phyloP scores from a whole-genome alignment of 2,888 invertebrate genomes.

The Desoria tigrina region DNA sequence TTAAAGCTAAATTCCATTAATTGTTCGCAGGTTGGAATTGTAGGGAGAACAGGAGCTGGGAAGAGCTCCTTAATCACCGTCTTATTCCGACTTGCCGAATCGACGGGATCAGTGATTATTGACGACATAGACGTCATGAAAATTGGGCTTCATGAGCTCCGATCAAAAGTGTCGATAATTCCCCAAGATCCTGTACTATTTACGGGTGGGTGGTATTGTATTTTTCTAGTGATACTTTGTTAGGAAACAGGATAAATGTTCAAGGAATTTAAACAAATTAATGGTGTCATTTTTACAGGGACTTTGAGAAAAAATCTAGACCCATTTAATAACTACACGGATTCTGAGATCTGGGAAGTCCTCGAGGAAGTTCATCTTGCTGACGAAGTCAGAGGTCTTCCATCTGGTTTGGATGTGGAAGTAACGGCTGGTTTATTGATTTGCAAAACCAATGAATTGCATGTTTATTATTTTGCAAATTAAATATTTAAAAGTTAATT shows the following conservation, averaged over 20 bases:
- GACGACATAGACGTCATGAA: slow-evolving; percentile 63
- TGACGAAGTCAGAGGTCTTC: slow-evolving; percentile 30
- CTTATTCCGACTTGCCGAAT: slow-evolving; percentile 69
- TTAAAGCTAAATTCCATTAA: not conserved
- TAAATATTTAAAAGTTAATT: too few species aligned
- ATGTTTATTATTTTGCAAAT: too few species aligned
- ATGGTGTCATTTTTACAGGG: too few species aligned
- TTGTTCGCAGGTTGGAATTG: slow-evolving; percentile 56
- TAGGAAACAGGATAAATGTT: too few species aligned
- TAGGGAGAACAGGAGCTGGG: slow-evolving; percentile 57
- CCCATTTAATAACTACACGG: slow-evolving; percentile 41
- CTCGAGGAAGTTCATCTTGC: slow-evolving; percentile 44
- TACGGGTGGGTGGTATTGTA: slow-evolving; percentile 9
- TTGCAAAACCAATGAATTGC: too few species aligned
- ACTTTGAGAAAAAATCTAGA: slow-evolving; percentile 38
- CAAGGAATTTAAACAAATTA: too few species aligned
- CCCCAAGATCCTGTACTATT: slow-evolving; percentile 33
- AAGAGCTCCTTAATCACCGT: slow-evolving; percentile 71
- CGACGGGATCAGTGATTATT: slow-evolving; percentile 68
- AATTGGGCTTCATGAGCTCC: slow-evolving; percentile 47
- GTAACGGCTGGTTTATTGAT: slow-evolving; percentile 20
- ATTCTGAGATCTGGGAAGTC: slow-evolving; percentile 42
- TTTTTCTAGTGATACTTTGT: too few species aligned
- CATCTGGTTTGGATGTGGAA: slow-evolving; percentile 39
- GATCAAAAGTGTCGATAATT: slow-evolving; percentile 27